Percentiles rank a stretch among this genome's conserved stretches.
These are phyloP conservation scores for Cervus canadensis DNA, from an alignment of 2,113 vertebrate species.

Conservation along the genomic window DNA sequence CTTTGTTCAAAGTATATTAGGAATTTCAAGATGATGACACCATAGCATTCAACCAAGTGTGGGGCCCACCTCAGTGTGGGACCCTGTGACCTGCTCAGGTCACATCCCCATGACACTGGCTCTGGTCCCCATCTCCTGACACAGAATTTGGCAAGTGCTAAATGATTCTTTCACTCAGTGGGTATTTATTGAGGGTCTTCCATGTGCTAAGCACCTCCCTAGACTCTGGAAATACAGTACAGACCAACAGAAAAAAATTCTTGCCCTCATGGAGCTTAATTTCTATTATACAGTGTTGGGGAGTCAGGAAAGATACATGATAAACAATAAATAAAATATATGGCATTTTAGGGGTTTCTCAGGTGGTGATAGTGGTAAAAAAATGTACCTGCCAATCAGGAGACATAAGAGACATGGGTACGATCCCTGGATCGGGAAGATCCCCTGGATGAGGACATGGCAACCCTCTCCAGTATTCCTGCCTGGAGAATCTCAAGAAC, in stretches of 20 bases:
- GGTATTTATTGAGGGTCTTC: not conserved
- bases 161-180: not conserved
- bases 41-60: not conserved
- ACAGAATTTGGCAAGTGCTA: not conserved
- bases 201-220: not conserved
- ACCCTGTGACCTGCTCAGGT: not conserved
- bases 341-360: not conserved
- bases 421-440: rapidly evolving
- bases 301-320: not conserved
- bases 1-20: not conserved
- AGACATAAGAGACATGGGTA: not conserved
- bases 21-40: not conserved
- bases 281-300: not conserved
- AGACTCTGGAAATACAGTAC: not conserved
- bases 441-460: not conserved
- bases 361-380: not conserved
- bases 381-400: not conserved
- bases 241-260: not conserved
- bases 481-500: not conserved
- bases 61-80: not conserved
- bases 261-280: not conserved
- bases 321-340: not conserved
- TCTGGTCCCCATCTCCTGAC: not conserved
- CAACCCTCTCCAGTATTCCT: not conserved
- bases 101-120: not conserved